Percentiles rank a stretch among this genome's conserved stretches.
Evolutionary conservation across 2,113 vertebrate species (phyloP).

Genomic region (Platichthys stellatus): DNA sequence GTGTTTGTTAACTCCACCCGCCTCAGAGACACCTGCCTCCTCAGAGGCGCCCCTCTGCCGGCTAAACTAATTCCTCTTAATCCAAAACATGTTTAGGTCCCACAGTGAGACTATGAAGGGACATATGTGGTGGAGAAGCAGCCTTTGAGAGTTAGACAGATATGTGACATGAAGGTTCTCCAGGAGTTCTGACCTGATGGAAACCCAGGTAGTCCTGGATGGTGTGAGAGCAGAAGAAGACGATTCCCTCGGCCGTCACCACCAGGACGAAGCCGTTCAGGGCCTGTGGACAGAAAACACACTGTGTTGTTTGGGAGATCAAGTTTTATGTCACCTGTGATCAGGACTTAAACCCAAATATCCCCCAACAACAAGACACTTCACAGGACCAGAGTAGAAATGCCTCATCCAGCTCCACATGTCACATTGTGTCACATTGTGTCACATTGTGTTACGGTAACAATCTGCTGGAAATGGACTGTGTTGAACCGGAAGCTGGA

Average conservation of each 20-base stretch:
- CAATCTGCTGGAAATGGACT: too few relatives aligned
- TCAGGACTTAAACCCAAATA: not conserved
- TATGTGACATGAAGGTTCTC: too few relatives aligned
- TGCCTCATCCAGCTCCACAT: too few relatives aligned
- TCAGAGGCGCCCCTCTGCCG: not conserved
- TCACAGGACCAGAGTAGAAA: too few relatives aligned
- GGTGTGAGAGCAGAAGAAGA: conserved; percentile 83
- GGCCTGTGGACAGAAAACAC: conserved; percentile 64
- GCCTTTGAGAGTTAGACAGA: too few relatives aligned
- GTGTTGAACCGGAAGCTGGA: too few relatives aligned
- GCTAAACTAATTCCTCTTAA: not conserved
- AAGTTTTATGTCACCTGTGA: not conserved
- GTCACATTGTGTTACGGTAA: too few relatives aligned
- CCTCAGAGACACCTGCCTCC: not conserved
- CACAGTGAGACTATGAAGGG: not conserved
- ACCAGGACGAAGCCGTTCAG: conserved; percentile 83
- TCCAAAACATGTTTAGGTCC: not conserved
- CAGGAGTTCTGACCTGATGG: conserved; percentile 74
- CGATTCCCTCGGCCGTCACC: conserved; percentile 78
- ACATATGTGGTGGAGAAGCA: not conserved
- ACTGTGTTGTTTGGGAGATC: not conserved
- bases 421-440: too few relatives aligned
- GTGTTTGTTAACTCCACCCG: not conserved
- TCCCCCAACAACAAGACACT: not conserved
- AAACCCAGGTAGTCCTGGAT: conserved; percentile 86